phyloP scores from a whole-genome alignment of 2,888 invertebrate genomes.

The Drosophila putrida region DNA sequence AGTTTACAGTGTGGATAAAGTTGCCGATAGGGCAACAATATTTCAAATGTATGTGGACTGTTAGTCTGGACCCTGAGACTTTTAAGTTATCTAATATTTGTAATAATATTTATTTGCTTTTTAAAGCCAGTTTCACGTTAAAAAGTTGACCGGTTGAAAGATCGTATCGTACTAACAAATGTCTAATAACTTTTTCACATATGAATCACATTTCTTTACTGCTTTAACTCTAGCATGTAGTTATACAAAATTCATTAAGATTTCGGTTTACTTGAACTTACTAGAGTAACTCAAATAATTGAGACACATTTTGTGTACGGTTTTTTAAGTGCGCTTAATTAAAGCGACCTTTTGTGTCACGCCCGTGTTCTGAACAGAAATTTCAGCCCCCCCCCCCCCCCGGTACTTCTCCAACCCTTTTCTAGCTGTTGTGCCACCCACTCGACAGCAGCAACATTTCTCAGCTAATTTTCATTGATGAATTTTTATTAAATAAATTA shows the following conservation, averaged over 20 bases:
- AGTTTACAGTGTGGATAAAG: too few species aligned
- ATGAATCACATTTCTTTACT: background rate
- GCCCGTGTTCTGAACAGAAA: conserved; percentile 39
- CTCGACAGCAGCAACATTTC: conserved; percentile 29
- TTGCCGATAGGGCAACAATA: too few species aligned
- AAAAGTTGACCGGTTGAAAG: conserved; percentile 3
- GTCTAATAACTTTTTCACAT: conserved; percentile 1
- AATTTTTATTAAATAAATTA: conserved; percentile 82
- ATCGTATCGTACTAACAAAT: background rate
- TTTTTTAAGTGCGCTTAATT: conserved; percentile 72
- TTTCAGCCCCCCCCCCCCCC: too few species aligned
- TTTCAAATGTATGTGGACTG: too few species aligned
- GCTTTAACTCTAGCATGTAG: background rate
- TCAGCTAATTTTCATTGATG: conserved; percentile 81
- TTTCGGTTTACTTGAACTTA: conserved; percentile 11
- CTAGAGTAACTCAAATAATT: conserved; percentile 16
- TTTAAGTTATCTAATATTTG: too few species aligned
- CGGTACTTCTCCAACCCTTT: background rate
- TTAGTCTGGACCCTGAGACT: too few species aligned
- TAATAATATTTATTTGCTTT: too few species aligned
- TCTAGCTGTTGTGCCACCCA: conserved; percentile 22
- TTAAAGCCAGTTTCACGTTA: conserved; percentile 2
- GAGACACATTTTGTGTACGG: conserved; percentile 20
- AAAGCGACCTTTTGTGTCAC: conserved; percentile 73
- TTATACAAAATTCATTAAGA: background rate